Conservation (phyloP, 2,797 vertebrate genomes). For the Chiloscyllium punctatum region DNA sequence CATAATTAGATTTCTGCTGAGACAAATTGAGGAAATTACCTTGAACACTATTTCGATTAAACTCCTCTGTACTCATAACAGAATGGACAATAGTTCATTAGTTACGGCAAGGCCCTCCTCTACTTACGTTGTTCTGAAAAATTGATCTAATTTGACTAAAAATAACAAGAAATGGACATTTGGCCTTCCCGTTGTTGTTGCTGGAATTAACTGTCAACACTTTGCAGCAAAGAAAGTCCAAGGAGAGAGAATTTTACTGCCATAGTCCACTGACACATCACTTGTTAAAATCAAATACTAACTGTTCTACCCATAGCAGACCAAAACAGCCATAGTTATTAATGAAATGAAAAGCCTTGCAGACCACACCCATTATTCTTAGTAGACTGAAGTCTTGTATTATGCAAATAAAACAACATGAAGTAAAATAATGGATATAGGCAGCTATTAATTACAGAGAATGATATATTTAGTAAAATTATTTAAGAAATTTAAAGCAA, state of each 20-base stretch:
- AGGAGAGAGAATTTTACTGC: neutral
- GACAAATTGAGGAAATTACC: constrained; percentile 60
- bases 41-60: constrained; percentile 62
- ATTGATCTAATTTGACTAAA: constrained; percentile 38
- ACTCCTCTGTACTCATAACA: constrained; percentile 49
- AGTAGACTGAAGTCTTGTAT: neutral
- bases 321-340: neutral
- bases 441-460: neutral
- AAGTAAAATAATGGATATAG: neutral
- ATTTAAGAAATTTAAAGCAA: neutral
- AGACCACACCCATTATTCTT: neutral
- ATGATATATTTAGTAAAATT: neutral
- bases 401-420: neutral
- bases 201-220: constrained; percentile 29
- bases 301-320: too few relatives aligned
- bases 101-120: constrained; percentile 52
- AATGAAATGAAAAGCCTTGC: neutral
- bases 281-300: neutral
- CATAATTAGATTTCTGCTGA: constrained; percentile 65
- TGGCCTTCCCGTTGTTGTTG: constrained; percentile 9
- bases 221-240: neutral
- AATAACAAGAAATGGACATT: constrained; percentile 30
- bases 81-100: constrained; percentile 63
- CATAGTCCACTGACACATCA: neutral
- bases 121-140: constrained; percentile 1